Evolutionary conservation across 2,113 vertebrate species (phyloP).

Genomic region (Oophaga pumilio): DNA sequence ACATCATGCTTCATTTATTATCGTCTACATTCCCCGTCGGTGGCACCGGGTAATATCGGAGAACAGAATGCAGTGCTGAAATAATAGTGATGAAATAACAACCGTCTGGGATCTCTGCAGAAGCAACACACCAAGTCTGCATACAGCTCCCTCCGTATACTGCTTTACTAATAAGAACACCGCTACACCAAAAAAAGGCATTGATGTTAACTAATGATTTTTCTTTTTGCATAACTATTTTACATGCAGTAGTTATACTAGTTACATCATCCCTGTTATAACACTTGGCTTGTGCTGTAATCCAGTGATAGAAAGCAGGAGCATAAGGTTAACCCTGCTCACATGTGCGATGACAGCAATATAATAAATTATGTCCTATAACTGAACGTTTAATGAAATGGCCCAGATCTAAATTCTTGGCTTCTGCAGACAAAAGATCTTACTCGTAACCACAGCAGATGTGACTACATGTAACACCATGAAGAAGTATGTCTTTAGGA

Average conservation of each 20-base stretch:
- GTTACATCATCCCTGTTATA: not conserved
- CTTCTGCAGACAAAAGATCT: not conserved
- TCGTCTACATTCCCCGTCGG: not conserved
- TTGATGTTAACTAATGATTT: not conserved
- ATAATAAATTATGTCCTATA: not conserved
- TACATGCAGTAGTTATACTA: not conserved
- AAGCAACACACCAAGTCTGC: not conserved
- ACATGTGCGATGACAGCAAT: not conserved
- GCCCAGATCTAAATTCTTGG: not conserved
- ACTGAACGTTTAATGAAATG: not conserved
- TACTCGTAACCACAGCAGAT: not conserved
- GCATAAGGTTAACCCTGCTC: not conserved
- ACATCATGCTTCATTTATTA: slow-evolving; percentile 25
- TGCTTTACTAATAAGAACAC: not conserved
- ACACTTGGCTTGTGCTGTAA: not conserved
- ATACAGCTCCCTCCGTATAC: not conserved
- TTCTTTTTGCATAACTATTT: not conserved
- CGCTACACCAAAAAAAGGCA: not conserved
- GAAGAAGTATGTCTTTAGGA: not conserved
- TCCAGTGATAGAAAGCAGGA: not conserved
- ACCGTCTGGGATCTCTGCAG: not conserved
- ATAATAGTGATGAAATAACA: slow-evolving; percentile 24
- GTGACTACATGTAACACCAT: not conserved
- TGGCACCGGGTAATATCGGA: slow-evolving; percentile 2
- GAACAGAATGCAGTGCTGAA: slow-evolving; percentile 37